phyloP scores from a whole-genome alignment of 1,140 invertebrate species.

The Oryzaephilus surinamensis region DNA sequence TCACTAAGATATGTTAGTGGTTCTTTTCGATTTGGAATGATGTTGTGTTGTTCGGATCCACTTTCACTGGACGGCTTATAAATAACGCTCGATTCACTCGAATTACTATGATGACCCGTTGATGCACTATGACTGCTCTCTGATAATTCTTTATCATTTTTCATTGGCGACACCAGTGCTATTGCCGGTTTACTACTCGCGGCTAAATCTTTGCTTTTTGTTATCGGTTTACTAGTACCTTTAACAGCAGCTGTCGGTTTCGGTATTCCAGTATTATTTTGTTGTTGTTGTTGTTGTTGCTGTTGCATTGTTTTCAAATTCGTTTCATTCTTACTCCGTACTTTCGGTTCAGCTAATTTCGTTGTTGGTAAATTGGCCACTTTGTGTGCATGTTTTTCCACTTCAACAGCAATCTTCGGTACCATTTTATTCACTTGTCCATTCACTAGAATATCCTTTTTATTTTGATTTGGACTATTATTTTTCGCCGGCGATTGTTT shows the following conservation, averaged over 20 bases:
- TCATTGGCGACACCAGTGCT: constrained; percentile 67
- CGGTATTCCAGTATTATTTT: constrained; percentile 60
- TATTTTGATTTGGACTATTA: constrained; percentile 26
- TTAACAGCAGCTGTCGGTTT: constrained; percentile 85
- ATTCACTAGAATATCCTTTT: constrained; percentile 26
- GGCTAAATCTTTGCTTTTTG: constrained; percentile 23
- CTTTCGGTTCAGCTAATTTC: constrained; percentile 31
- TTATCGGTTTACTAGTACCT: constrained; percentile 58
- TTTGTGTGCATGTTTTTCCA: constrained; percentile 34
- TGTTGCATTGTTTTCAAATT: constrained; percentile 2
- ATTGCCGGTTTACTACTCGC: constrained; percentile 44
- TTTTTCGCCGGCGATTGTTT: constrained; percentile 16
- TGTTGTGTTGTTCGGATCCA: constrained; percentile 43
- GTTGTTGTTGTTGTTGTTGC: no score
- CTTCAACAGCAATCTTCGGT: constrained; percentile 27
- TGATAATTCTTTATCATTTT: constrained; percentile 25
- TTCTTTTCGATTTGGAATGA: constrained; percentile 46
- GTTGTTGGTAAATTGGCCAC: constrained; percentile 25
- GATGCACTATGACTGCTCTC: constrained; percentile 33
- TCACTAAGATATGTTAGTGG: constrained; percentile 24
- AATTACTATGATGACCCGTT: constrained; percentile 46
- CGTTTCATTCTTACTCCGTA: constrained; percentile 15
- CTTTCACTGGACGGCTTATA: constrained; percentile 57
- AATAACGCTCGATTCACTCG: constrained; percentile 55
- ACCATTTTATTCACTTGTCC: no score